Evolutionary conservation across 2,888 invertebrate species (phyloP), one percentile per base, ranked within the genome.

Genomic region (Drosophila nr. fundita): DNA sequence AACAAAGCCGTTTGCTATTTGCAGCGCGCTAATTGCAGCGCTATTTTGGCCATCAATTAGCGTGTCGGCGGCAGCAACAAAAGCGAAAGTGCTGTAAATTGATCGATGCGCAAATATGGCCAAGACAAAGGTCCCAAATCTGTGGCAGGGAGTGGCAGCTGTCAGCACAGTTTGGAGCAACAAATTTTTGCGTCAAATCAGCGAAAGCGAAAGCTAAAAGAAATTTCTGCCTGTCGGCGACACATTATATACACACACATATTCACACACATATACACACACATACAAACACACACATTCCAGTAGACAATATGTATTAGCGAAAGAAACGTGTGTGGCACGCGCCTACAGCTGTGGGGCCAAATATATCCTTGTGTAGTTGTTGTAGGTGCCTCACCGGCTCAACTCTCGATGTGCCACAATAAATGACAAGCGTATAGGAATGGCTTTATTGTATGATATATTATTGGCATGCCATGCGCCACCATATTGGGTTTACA

Each of bases 371-470:
- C 10, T 1, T 52, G 30, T 30, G 18, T 30, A 5, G 27, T 10
- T 53, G 53, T 27, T 32, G 10, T 49, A 50, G 50, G 40, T 68
- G 54, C 30, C 30, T 13, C 38, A 13, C 0, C n/a, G 59, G 7
- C n/a, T 18, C 38, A 53, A 48, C 38, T 36, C 21, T 54, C 49
- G 68, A 57, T 69, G 27, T 52, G 64, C 49, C 65, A 53, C 30
- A 69, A 64, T 65, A 70, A 80, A 74, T 75, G 68, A 58, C 62
- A 68, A 76, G 74, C 70, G 58, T 59, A 74, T 67, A 74, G 80
- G 78, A 78, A 87, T 85, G 88, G 83, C 74, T 78, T 83, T 90
- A 83, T 83, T 88, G 78, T 78, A 78, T 90, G 86, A 90, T 86
- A 90, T 85, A 86, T 88, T 78, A 69, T 52, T 36, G 34, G 34